Conservation (phyloP, 2,888 invertebrate species). For the Leucophora obtusa region DNA sequence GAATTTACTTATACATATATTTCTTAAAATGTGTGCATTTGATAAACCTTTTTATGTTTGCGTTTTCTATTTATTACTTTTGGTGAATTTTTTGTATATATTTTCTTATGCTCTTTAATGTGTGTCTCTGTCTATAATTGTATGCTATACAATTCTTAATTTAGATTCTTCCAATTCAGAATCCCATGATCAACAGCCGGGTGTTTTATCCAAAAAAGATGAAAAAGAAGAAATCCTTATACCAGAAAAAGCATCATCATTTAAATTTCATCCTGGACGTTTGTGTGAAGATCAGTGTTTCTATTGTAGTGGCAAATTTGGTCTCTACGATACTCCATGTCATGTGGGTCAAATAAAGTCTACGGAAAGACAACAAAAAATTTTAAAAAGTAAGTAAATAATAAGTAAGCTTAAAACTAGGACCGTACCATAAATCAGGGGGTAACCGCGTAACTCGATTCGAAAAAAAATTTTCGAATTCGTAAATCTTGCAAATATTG, state of each 20-base stretch:
- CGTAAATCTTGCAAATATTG: no score
- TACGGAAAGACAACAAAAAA: conserved; percentile 88
- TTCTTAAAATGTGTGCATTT: not conserved
- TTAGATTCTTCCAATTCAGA: conserved; percentile 76
- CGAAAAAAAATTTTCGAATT: no score
- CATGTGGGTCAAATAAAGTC: conserved; percentile 93
- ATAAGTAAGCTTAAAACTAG: no score
- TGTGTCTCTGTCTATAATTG: conserved; percentile 41
- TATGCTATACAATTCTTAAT: conserved; percentile 58
- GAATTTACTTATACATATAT: no score
- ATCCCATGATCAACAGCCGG: conserved; percentile 66
- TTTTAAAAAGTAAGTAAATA: conserved; percentile 83
- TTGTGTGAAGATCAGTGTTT: conserved; percentile 91
- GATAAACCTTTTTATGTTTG: not conserved
- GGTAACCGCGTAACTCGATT: no score
- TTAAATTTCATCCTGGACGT: conserved; percentile 90
- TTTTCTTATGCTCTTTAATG: conserved; percentile 31
- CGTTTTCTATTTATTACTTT: conserved; percentile 24
- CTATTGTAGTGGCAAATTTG: conserved; percentile 92
- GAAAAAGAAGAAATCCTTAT: conserved; percentile 83
- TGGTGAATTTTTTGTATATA: conserved; percentile 37
- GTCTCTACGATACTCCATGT: conserved; percentile 90
- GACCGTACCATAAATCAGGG: no score
- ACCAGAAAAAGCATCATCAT: conserved; percentile 92
- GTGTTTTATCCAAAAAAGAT: conserved; percentile 72